Conservation (phyloP, 2,113 vertebrate species). For the Eira barbara region DNA sequence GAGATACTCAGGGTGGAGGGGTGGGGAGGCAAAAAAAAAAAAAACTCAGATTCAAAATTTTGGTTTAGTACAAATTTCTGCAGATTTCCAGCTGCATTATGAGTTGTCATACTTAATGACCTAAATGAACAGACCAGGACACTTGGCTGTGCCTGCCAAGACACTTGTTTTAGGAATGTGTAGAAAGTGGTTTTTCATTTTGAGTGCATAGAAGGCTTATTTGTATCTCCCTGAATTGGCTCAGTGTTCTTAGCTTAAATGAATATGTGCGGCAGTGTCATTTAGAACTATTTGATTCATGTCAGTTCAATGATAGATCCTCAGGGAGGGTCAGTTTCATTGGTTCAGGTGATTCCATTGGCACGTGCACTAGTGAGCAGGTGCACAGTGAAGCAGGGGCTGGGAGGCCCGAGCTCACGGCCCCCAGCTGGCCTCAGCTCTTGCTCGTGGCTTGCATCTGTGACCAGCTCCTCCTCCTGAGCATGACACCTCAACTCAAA, state of each 20-base stretch:
- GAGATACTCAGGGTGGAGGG: too few species aligned
- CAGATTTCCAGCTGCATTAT: background rate
- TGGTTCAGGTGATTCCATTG: background rate
- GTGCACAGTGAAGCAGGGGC: background rate
- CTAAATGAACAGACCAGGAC: background rate
- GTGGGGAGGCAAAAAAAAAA: background rate
- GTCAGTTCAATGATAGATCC: background rate
- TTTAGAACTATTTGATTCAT: background rate
- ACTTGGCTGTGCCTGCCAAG: background rate
- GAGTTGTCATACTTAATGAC: background rate
- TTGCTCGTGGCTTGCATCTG: background rate
- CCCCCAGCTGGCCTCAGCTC: background rate
- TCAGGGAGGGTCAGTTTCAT: background rate
- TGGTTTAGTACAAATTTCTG: background rate
- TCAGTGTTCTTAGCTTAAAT: background rate
- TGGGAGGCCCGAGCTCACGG: fast-evolving
- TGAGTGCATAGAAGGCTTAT: background rate
- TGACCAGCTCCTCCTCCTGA: background rate
- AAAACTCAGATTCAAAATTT: background rate
- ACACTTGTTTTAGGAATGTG: background rate
- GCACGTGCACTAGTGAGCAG: too few species aligned
- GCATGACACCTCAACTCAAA: background rate
- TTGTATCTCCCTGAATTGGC: background rate
- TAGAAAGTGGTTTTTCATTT: background rate
- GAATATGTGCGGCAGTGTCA: background rate